Evolutionary conservation across 30 jellyfish, hydroid and myxozoan species (phyloP).

Genomic region (Clytia hemisphaerica): DNA sequence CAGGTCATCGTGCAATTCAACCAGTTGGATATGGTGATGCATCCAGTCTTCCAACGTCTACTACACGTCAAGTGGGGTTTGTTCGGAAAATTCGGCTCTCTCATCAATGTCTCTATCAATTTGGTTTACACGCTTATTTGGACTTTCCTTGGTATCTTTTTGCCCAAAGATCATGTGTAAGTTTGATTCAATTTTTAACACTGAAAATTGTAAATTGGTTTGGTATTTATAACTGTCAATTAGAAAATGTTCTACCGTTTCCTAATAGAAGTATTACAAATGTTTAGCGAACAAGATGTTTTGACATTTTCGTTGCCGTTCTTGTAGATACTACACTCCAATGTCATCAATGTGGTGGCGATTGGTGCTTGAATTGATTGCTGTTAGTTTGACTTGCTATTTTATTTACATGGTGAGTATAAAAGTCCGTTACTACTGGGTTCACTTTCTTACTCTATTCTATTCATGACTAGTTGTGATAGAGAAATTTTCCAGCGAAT

Average conservation of each 20-base stretch:
- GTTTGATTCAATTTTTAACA: too few relatives aligned
- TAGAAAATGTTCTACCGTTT: too few relatives aligned
- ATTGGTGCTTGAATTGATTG: conserved; percentile 66
- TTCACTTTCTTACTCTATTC: too few relatives aligned
- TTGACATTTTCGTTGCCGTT: too few relatives aligned
- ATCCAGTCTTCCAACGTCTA: conserved; percentile 90
- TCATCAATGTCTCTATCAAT: conserved; percentile 44
- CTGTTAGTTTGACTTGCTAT: conserved; percentile 61
- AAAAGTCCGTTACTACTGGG: too few relatives aligned
- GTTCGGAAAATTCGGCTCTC: conserved; percentile 80
- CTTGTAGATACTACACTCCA: conserved; percentile 64
- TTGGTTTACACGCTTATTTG: conserved; percentile 83
- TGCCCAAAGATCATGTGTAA: conserved; percentile 87
- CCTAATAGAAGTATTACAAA: too few relatives aligned
- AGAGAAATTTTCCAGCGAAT: too few relatives aligned
- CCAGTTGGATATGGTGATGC: conserved; percentile 91
- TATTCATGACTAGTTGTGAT: too few relatives aligned
- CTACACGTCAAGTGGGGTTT: conserved; percentile 79
- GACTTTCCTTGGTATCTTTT: conserved; percentile 83
- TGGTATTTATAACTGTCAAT: too few relatives aligned
- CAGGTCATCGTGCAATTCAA: conserved; percentile 86
- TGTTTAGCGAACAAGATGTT: too few relatives aligned
- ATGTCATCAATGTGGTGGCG: conserved; percentile 70
- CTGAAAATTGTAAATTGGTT: too few relatives aligned
- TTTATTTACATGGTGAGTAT: conserved; percentile 71